Evolutionary conservation across 2,888 invertebrate species (phyloP), one percentile per base, ranked within the genome.

Genomic region (Sussaba pulchella): DNA sequence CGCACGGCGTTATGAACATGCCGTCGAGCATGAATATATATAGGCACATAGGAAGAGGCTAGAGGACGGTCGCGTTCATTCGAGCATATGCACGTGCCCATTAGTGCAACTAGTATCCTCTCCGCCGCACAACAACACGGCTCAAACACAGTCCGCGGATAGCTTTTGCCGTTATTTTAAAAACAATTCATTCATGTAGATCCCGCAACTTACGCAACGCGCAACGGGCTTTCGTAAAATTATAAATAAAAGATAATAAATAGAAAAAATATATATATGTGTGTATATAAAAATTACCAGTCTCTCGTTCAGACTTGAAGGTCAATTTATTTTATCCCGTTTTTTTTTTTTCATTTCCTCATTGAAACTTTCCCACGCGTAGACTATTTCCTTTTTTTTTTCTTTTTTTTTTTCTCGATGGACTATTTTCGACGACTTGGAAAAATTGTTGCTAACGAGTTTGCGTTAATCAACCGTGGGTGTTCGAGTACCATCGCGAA

Each of bases 1-100:
- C 26, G 10, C 24, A 9, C 61, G 1, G 14, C 26, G 52, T 41
- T 52, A 41, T 69, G 21, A 21, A 41, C 52, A 50, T 50, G 5
- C 50, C 36, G 50, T 21, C 52, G 43, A 70, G 69, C 41, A 57
- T 43, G 41, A 70, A 70, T 70, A 57, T 69, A 57, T 24, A n/a
- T 24, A 64, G 26, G 54, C 5, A 41, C 14, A 69, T 70, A 54
- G 69, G 54, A 70, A 70, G 43, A 45, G 69, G 41, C n/a, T 39
- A 12, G 69, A 54, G 57, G 43, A 21, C 69, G 69, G 17, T n/a
- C 43, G 41, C 36, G 54, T 57, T 70, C 69, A 26, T 43, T 45
- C n/a, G 31, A 57, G 54, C 69, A 43, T 70, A 43, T 57, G 54
- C 43, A 70, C 57, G 57, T 41, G 57, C 57, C 57, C 43, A 43